Evolutionary conservation across 2,113 vertebrate genomes (phyloP).

Genomic region (Puntigrus tetrazona): DNA sequence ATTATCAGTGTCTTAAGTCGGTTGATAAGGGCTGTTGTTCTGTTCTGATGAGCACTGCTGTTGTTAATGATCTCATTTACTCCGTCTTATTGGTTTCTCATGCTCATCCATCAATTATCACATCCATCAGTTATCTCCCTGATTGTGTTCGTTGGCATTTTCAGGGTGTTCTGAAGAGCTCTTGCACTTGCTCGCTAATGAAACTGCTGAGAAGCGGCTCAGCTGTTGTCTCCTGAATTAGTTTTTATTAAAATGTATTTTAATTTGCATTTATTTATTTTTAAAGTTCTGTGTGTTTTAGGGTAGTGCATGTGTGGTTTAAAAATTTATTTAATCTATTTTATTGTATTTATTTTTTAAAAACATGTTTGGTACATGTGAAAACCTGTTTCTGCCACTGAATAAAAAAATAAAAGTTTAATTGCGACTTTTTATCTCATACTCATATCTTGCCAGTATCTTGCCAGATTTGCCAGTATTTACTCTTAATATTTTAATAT

Average conservation of each 20-base stretch:
- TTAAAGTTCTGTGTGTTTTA: not conserved
- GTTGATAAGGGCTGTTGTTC: not conserved
- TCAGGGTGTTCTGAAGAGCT: slow-evolving; percentile 27
- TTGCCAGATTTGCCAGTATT: too few relatives aligned
- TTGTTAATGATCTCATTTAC: slow-evolving; percentile 40
- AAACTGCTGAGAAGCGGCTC: not conserved
- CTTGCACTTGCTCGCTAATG: not conserved
- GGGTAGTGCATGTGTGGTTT: not conserved
- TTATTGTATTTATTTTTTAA: not conserved
- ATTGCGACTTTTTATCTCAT: too few relatives aligned
- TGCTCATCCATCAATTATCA: slow-evolving; percentile 23
- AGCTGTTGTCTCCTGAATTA: not conserved
- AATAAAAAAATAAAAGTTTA: too few relatives aligned
- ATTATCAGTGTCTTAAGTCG: slow-evolving; percentile 7
- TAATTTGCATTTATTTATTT: too few relatives aligned
- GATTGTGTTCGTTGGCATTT: slow-evolving; percentile 35
- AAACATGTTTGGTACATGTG: too few relatives aligned
- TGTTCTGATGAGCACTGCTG: slow-evolving; percentile 19
- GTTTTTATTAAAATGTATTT: too few relatives aligned
- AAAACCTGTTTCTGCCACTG: too few relatives aligned
- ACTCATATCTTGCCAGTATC: too few relatives aligned
- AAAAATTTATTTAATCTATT: not conserved
- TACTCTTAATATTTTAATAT: too few relatives aligned
- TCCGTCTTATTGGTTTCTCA: not conserved
- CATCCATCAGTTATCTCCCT: slow-evolving; percentile 27